Base-by-base conservation (phyloP, 2,888 invertebrate species). In the Dryomyza anilis region DNA sequence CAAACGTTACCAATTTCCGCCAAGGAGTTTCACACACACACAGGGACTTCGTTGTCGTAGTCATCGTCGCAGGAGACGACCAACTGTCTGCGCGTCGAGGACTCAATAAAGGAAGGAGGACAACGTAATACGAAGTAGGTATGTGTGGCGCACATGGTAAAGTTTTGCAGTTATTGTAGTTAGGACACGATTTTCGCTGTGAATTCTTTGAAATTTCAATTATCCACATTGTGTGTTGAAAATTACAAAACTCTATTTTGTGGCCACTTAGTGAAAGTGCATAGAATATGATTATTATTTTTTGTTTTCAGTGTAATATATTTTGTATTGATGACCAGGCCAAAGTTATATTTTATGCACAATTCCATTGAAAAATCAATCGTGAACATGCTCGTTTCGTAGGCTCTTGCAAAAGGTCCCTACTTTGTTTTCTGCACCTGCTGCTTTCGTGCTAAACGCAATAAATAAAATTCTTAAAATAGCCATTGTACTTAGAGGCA, bases 1-100 rank as follows among this genome's bases (percentile, higher is more conserved):
- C 78, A 78, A 76, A 78, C 78, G 77, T 73, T 74, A 72, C 73
- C 78, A 77, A 78, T 78, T 74, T 75, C 70, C 73, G 70, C 63
- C 50, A 60, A 39, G 7, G 48, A 19, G 8, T 43, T 10, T 16
- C 23, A 4, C 48, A 19, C 21, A 21, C 10, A 21, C 48, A 3
- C 39, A 10, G 23, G 50, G 7, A 21, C 3, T 23, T 10, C 21
- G 25, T 33, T 29, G 53, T 55, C 33, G 29, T 8, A 5, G 33
- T 36, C 30, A 19, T 33, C 33, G 33, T 33, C 33, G 12, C 33
- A 39, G 14, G n/a, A 39, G 14, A 39, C 39, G 39, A 5, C 39
- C 8, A 39, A 2, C 14, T 55, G 55, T 14, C 6, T 30, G 55
- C 3, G n/a, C n/a, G 5, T 53, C 29, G 1, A 7, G 14, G 29